phyloP scores from a whole-genome alignment of 2,797 vertebrate genomes.

The Lepilemur septentrionalis region DNA sequence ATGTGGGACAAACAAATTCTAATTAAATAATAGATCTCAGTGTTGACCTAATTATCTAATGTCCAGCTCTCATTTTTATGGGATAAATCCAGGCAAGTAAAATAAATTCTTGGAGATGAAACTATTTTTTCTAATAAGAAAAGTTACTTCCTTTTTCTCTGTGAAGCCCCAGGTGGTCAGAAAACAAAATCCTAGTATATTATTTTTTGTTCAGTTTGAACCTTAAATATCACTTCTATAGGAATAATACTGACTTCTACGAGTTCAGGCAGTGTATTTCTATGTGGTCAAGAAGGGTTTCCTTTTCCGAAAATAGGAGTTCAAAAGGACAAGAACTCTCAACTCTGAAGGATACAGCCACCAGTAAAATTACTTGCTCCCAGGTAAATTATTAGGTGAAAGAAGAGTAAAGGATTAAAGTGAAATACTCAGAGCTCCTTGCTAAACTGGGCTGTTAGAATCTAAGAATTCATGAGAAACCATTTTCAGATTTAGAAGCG shows the following conservation, averaged over 20 bases:
- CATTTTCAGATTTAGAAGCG: slow-evolving; percentile 57
- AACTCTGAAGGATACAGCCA: slow-evolving; percentile 9
- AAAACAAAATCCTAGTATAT: slow-evolving; percentile 23
- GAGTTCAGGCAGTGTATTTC: neutral
- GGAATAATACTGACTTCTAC: neutral
- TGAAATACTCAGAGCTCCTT: slow-evolving; percentile 42
- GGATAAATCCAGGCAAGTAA: slow-evolving; percentile 51
- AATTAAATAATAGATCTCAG: slow-evolving; percentile 54
- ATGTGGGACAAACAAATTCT: slow-evolving; percentile 56
- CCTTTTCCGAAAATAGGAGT: slow-evolving; percentile 18
- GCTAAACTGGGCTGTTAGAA: slow-evolving; percentile 65
- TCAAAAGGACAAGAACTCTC: slow-evolving; percentile 55
- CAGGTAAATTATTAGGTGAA: slow-evolving; percentile 55
- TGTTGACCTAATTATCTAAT: slow-evolving; percentile 65
- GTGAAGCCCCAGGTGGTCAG: slow-evolving; percentile 27
- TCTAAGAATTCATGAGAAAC: slow-evolving; percentile 70
- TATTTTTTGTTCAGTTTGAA: slow-evolving; percentile 24
- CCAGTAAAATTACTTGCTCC: slow-evolving; percentile 59
- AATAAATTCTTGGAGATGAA: slow-evolving; percentile 68
- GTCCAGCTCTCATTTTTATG: slow-evolving; percentile 66
- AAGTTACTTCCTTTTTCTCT: slow-evolving; percentile 54
- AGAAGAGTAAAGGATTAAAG: slow-evolving; percentile 67
- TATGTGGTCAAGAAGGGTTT: neutral
- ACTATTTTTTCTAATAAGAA: slow-evolving; percentile 49
- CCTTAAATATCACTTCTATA: slow-evolving; percentile 25